Evolutionary conservation across 1,140 invertebrate genomes (phyloP), one percentile per base, ranked within the genome.

Genomic region (Anagrus nilaparvatae): DNA sequence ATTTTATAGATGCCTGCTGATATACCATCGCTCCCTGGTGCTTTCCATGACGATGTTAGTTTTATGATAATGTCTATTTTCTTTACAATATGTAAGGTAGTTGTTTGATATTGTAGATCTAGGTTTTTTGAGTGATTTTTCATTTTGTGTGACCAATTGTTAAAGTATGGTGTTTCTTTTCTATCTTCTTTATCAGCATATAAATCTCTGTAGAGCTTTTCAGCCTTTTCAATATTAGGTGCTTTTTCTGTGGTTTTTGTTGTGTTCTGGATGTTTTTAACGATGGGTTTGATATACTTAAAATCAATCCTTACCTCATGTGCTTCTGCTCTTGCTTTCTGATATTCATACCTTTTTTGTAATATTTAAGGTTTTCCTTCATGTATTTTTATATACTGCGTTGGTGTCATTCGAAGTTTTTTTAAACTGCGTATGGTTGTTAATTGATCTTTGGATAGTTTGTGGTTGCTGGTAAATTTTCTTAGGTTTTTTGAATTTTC

Each of bases 11-110:
- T 21, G 5, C 14, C 44, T 1, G 30, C 20, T 1, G 48, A 40
- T n/a, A 46, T 36, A 3, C 29, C 42, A 25, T 48, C 46, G n/a
- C n/a, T 14, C n/a, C 47, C 47, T 3, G 43, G 33, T 16, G 43
- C 37, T 35, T 49, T 49, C 47, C 47, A 49, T 3, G 47, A 27
- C 24, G 24, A n/a, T 12, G 24, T 8, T 12, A 7, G 6, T 12
- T 27, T 27, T 8, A 27, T 27, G 24, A n/a, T 27, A 6, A 6
- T 6, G 6, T 6, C 6, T 6, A 27, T 27, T 12, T 6, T 27
- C 12, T 12, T 27, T 8, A n/a, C 24, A 6, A 27, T 6, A 6
- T 12, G 24, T 27, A 7, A 6, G 6, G 24, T 12, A n/a, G 6
- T 27, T 12, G 12, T 12, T 12, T 27, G 24, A 6, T 27, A n/a